Percentiles rank a stretch among this genome's conserved stretches.
Evolutionary conservation across 1,140 invertebrate species (phyloP).

Genomic region (Gryllus bimaculatus): DNA sequence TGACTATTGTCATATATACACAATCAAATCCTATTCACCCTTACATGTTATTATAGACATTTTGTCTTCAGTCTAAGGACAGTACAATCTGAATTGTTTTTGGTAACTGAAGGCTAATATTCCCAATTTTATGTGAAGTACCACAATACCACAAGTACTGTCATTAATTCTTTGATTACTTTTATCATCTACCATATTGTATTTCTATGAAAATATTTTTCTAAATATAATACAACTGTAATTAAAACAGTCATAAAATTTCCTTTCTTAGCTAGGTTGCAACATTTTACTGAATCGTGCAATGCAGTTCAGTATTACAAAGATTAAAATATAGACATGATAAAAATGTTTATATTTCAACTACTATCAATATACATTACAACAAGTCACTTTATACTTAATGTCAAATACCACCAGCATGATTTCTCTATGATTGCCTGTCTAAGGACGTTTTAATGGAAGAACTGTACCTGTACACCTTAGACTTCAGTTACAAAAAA

Average conservation of each 20-base stretch:
- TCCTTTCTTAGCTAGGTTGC: background rate
- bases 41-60: background rate
- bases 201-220: conserved; percentile 6
- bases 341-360: background rate
- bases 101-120: background rate
- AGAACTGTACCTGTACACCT: background rate
- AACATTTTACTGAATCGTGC: background rate
- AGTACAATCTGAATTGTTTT: background rate
- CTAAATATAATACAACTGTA: background rate
- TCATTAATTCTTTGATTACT: background rate
- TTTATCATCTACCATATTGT: background rate
- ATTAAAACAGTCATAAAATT: conserved; percentile 6
- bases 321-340: conserved; percentile 6
- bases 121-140: background rate
- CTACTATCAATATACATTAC: conserved; percentile 5
- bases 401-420: background rate
- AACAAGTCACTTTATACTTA: conserved; percentile 1
- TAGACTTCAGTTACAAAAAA: background rate
- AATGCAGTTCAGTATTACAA: background rate
- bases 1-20: conserved; percentile 5
- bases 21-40: background rate
- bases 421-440: background rate
- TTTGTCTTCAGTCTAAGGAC: conserved; percentile 1
- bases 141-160: background rate
- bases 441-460: background rate